Evolutionary conservation across 1,140 invertebrate genomes (phyloP), one percentile per base, ranked within the genome.

Genomic region (Sinella curviseta): DNA sequence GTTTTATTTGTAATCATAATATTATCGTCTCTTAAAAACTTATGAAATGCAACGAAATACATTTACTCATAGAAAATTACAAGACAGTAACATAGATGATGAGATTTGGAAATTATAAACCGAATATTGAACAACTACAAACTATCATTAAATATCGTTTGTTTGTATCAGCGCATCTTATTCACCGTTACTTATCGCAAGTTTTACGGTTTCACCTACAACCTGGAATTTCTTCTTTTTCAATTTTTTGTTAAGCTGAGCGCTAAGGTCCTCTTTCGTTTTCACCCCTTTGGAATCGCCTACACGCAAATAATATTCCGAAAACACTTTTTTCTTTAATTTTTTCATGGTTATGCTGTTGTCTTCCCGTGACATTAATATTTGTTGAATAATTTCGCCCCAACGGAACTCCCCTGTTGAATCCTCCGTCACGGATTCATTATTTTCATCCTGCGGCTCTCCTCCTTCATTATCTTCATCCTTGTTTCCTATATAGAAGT

Each of bases 381-480:
- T 75, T 31, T 55, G 17, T 30, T 74, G 36, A 31, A 24, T 78
- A 14, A 60, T 20, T 75, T 57, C 36, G 2, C 48, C 57, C 31
- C 24, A 39, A 28, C n/a, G n/a, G n/a, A 78, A 35, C 2, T 33
- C 67, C 67, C 0, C 54, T 16, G 30, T 30, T 54, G 54, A 48
- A 1, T 73, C 79, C 34, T 81, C 78, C 75, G 80, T 76, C 57
- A 76, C 79, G 54, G 76, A 76, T 14, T 77, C 77, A 70, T 77
- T 80, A 67, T 84, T 82, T 60, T 81, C 82, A 73, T 81, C 80
- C 75, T 84, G 79, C 16, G 79, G 20, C 82, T 77, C 55, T 76
- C 81, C 55, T 74, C 28, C 39, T 65, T 78, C 74, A 73, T 77
- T 34, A 33, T 48, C 78, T 81, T 77, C n/a, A 26, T 70, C 34